Base-by-base conservation (phyloP, 2,888 invertebrate genomes). In the Eupelmus urozonus region DNA sequence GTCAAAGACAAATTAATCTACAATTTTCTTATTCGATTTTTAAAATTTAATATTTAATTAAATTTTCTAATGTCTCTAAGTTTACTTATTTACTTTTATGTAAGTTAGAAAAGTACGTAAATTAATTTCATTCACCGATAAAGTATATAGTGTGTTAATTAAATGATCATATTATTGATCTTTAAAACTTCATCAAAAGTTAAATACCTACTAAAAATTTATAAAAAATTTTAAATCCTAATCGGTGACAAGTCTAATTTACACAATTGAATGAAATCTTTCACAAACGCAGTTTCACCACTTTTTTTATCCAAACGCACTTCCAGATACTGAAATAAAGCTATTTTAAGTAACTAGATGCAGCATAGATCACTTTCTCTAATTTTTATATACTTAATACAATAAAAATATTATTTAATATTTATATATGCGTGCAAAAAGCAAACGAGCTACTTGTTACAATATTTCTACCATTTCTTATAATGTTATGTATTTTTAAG, bases 281-380 rank as follows among this genome's bases (percentile, higher is more conserved):
- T 49, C 51, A 51, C 62, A 72, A 60, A 53, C 18, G 34, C 9
- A 53, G 23, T 18, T 5, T 42, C 13, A 11, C 23, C 34, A 20
- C 25, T 4, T 27, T 51, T 45, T 45, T 62, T 9, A 18, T 18
- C 11, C 40, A 63, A 62, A 53, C 63, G 53, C 40, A 53, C 63
- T 72, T 72, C 62, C 40, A 16, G 63, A 71, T 72, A 42, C 62
- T 63, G 63, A 63, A 72, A 72, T 72, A 63, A 72, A 72, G 53
- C 63, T 53, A 27, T 59, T 29, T 59, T 18, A 13, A 45, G n/a
- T n/a, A n/a, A n/a, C 25, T 70, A 57, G 16, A 45, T 13, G 2
- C 13, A 34, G 34, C n/a, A n/a, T 34, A 34, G 3, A 34, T 45
- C 13, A 16, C 16, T 4, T 34, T 34, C 9, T 5, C 9, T 45